These are phyloP conservation scores for Nycticorax nycticorax DNA, from an alignment of 2,113 vertebrate genomes.

Conservation along the genomic window DNA sequence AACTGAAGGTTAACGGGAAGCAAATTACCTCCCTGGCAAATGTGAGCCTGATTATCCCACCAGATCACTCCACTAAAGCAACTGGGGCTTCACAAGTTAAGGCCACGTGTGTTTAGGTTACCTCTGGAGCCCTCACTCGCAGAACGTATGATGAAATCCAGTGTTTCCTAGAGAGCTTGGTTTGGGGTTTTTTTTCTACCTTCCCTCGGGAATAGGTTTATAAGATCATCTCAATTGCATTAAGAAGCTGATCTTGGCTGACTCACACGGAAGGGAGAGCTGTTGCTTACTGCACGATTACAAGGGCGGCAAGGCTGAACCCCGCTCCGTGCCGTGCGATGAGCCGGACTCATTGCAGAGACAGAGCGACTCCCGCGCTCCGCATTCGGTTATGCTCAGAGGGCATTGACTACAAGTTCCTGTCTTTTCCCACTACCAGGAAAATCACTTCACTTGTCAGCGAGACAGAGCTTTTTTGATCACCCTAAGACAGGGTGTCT, in stretches of 20 bases:
- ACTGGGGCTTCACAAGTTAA: background rate
- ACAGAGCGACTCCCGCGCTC: background rate
- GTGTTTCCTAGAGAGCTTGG: background rate
- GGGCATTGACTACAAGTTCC: background rate
- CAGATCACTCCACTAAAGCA: background rate
- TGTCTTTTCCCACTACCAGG: background rate
- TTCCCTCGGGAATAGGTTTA: background rate
- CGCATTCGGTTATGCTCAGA: background rate
- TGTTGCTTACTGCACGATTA: accelerated
- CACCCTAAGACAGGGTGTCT: background rate
- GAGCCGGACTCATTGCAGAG: background rate
- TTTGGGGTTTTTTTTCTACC: background rate
- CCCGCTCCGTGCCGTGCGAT: background rate
- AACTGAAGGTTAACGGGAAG: background rate
- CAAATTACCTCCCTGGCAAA: background rate
- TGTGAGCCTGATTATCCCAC: background rate
- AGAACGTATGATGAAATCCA: background rate
- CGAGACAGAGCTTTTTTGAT: background rate
- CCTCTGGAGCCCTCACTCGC: background rate
- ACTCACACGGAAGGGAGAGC: background rate
- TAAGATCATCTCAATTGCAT: background rate
- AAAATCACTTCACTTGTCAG: background rate
- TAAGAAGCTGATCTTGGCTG: background rate
- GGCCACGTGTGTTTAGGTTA: background rate
- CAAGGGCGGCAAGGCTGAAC: accelerated